phyloP scores from a whole-genome alignment of 2,797 vertebrate species.

The Xerus rutilus region DNA sequence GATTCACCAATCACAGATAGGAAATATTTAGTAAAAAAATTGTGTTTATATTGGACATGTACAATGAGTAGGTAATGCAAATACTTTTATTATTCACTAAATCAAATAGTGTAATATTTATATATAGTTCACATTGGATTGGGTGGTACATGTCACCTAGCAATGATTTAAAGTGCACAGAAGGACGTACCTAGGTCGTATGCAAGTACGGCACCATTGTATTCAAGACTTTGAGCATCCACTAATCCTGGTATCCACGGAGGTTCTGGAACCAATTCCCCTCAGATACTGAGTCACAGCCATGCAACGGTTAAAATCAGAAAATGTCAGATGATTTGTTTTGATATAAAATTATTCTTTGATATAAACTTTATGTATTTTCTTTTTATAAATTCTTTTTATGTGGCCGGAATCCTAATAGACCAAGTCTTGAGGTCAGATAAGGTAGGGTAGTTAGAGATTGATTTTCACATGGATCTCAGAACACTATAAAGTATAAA shows the following conservation, averaged over 20 bases:
- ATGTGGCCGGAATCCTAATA: neutral
- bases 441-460: neutral
- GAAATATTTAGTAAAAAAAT: neutral
- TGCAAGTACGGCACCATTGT: no score
- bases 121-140: neutral
- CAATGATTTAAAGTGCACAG: no score
- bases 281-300: no score
- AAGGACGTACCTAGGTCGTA: no score
- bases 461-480: neutral
- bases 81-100: neutral
- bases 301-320: neutral
- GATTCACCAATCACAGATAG: no score
- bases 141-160: neutral
- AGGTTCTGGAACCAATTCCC: no score
- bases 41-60: no score
- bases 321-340: neutral
- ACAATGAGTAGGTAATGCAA: neutral
- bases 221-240: no score
- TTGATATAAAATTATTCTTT: neutral
- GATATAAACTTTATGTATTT: neutral
- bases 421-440: neutral
- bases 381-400: neutral
- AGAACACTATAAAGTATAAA: neutral
- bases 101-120: no score
- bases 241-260: no score